Conservation (phyloP, 2,797 vertebrate species). For the Anas bahamensis region DNA sequence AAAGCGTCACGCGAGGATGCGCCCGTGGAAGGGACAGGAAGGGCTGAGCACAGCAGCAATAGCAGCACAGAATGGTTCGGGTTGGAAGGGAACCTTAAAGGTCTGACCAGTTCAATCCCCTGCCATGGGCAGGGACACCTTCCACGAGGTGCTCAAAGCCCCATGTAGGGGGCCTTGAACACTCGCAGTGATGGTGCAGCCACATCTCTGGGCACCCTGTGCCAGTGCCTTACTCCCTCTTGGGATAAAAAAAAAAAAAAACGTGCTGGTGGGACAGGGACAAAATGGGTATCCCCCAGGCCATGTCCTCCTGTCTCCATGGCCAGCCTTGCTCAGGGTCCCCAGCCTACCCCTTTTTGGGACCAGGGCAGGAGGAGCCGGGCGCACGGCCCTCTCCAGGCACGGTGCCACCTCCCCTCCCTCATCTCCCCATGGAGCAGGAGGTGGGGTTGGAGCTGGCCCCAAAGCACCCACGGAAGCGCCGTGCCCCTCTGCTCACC, state of each 20-base stretch:
- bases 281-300: not conserved
- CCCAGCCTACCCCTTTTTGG: not conserved
- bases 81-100: not conserved
- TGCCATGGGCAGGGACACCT: not conserved
- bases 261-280: not conserved
- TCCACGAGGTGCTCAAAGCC: not conserved
- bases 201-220: not conserved
- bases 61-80: not conserved
- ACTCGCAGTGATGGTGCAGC: not conserved
- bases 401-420: not conserved
- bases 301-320: not conserved
- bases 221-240: not conserved
- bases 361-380: not conserved
- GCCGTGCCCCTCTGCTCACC: slow-evolving; percentile 81
- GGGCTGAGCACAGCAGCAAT: not conserved
- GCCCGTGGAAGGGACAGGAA: not conserved
- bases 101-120: not conserved
- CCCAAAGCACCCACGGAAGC: not conserved
- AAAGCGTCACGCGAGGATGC: not conserved
- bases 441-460: not conserved
- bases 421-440: not conserved
- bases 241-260: too few species aligned
- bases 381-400: fast-evolving
- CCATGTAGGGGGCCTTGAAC: not conserved
- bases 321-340: not conserved